These are phyloP conservation scores for Myiotriccus ornatus DNA, from an alignment of 2,797 vertebrate genomes.

Conservation along the genomic window DNA sequence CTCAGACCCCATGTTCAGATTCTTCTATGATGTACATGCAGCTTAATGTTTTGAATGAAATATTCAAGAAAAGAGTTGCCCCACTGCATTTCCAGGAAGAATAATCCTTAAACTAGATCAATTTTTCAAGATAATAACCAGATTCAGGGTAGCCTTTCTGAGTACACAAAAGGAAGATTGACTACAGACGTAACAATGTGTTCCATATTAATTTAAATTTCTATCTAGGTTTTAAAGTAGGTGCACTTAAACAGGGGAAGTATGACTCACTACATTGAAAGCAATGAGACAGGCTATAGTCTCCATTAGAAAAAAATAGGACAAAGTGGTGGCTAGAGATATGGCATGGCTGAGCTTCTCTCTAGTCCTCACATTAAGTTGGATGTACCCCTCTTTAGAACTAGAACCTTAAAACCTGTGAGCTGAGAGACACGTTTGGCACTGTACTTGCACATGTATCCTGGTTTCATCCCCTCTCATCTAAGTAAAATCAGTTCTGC, in stretches of 20 bases:
- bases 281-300: neutral
- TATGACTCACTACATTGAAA: neutral
- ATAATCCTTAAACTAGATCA: neutral
- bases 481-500: neutral
- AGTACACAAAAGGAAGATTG: neutral
- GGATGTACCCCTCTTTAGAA: neutral
- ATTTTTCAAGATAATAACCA: neutral
- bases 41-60: neutral
- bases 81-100: neutral
- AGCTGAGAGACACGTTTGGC: neutral
- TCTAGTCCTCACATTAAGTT: neutral
- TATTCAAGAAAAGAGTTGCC: neutral
- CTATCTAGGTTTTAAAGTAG: neutral
- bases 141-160: neutral
- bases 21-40: conserved; percentile 11
- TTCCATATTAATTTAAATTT: neutral
- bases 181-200: neutral
- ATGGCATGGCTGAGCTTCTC: neutral
- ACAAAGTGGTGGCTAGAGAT: neutral
- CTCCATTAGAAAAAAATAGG: neutral
- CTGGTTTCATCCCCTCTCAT: neutral
- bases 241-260: neutral
- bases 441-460: neutral
- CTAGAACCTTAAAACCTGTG: neutral
- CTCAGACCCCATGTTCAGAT: conserved; percentile 37